Evolutionary conservation across 1,140 invertebrate species (phyloP), one percentile per base, ranked within the genome.

Genomic region (Parasteatoda tepidariorum): DNA sequence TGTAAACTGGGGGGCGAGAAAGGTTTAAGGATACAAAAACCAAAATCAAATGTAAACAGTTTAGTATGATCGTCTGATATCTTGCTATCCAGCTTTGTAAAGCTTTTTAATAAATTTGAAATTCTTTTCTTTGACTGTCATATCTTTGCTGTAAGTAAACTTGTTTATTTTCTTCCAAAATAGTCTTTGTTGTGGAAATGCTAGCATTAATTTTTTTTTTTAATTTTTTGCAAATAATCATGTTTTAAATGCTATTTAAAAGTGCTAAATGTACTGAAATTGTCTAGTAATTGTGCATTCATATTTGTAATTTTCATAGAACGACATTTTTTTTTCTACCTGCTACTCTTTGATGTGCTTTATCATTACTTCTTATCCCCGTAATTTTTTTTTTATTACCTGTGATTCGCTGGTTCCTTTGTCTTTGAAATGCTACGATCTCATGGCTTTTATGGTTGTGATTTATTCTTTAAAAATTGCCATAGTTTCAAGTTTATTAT

Each of bases 31-130:
- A 68, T 38, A 48, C 38, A 13, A 18, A 48, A 9, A 13, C 66
- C 22, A 31, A 55, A 30, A 74, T 79, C 61, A 61, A 79, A 38
- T 79, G 76, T 79, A 79, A 79, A 79, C 76, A 79, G 55, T 79
- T 67, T 24, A 24, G 22, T 18, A 68, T 30, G 48, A 67, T 41
- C 24, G 22, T 38, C 57, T 22, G 33, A 66, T 79, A 26, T 31
- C 57, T 31, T 24, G 22, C 33, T 34, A 33, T 64, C n/a, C 57
- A 4, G 13, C 18, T 79, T 26, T 24, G n/a, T n/a, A n/a, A n/a
- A n/a, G n/a, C n/a, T n/a, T n/a, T n/a, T n/a, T n/a, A n/a, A n/a
- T n/a, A n/a, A n/a, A n/a, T 38, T 11, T 24, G 68, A 13, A 31
- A 48, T 34, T 30, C 54, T 26, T 28, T 26, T 24, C 15, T 54